These are phyloP conservation scores for Aleadryas rufinucha DNA, from an alignment of 2,113 vertebrate genomes.

Conservation along the genomic window DNA sequence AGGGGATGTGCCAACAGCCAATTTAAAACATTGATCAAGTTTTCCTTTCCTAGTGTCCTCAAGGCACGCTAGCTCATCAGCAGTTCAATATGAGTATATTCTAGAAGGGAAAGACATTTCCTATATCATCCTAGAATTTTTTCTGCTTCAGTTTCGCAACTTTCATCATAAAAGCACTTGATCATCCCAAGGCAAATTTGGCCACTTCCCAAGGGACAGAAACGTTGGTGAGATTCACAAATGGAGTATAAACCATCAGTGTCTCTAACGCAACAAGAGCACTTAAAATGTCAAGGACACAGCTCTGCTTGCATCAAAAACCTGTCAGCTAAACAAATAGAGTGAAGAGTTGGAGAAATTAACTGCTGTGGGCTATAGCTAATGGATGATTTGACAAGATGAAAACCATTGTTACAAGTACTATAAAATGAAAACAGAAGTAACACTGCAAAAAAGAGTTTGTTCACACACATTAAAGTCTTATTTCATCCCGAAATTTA, in stretches of 20 bases:
- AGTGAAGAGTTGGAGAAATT: conserved; percentile 41
- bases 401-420: neutral
- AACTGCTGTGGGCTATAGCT: conserved; percentile 36
- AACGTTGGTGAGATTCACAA: neutral
- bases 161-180: neutral
- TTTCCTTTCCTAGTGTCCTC: neutral
- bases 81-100: neutral
- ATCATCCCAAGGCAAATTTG: conserved; percentile 22
- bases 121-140: neutral
- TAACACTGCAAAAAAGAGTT: conserved; percentile 23
- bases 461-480: neutral
- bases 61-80: neutral
- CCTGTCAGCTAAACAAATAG: conserved; percentile 59
- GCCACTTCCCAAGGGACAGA: conserved; percentile 14
- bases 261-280: conserved; percentile 13
- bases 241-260: neutral
- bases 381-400: conserved; percentile 19
- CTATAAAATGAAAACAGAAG: conserved; percentile 16
- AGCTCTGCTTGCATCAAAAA: conserved; percentile 16
- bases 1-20: neutral
- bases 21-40: neutral
- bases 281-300: neutral
- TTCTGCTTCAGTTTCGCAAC: neutral
- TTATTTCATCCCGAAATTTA: conserved; percentile 25
- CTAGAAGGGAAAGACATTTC: neutral